Base-by-base conservation (phyloP, 2,888 invertebrate species). In the Melanchra persicariae region DNA sequence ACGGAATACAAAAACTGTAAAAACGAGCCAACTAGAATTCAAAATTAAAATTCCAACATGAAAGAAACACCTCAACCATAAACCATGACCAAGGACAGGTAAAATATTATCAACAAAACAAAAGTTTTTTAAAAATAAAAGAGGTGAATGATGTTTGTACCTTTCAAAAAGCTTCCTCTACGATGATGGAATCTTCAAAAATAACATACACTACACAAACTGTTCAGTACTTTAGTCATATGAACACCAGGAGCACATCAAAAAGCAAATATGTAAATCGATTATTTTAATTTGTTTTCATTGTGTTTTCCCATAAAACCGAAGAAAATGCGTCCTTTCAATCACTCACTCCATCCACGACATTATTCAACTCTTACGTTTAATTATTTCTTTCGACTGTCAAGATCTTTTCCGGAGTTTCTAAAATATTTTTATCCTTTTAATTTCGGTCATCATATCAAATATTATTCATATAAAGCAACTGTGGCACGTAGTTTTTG, bases 121-220 rank as follows among this genome's bases (percentile, higher is more conserved):
- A 83, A 80, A 80, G 79, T 81, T 83, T 70, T 47, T 70, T 69
- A 40, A 73, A 82, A 83, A 82, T 78, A 81, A 73, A 81, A 72
- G 61, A 79, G 43, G 65, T 77, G 81, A 83, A 83, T 87, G 81
- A 79, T 84, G 85, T 87, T 84, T 79, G 81, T 89, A 88, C 87
- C 89, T 88, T 86, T 84, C 69, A 81, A 63, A 70, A 73, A 74
- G 83, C 79, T 84, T 85, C 84, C 84, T 84, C 67, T 71, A 73
- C 76, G 87, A 82, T 86, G 88, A 85, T 83, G 80, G 74, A 74
- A 82, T 85, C 77, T 83, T 85, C 68, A 74, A 73, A 85, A 83
- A 83, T 83, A 83, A 85, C 76, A 84, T 58, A 75, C 82, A 82
- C 83, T 72, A 62, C 79, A 84, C 82, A 69, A 80, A 79, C 70